phyloP scores from a whole-genome alignment of 2,797 vertebrate genomes.

The Pelobates cultripes region DNA sequence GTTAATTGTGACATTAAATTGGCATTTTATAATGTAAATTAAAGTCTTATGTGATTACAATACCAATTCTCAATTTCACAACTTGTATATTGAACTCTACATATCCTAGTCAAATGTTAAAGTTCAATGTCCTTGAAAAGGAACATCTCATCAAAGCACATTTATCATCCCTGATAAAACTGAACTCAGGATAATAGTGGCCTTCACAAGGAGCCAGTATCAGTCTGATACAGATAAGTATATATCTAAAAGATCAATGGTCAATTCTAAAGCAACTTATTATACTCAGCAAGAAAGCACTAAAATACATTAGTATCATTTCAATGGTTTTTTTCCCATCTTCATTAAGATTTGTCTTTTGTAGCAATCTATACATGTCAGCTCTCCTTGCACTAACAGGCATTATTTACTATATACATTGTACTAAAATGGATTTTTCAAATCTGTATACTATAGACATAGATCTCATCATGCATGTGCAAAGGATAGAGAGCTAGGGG shows the following conservation, averaged over 20 bases:
- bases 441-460: too few species aligned
- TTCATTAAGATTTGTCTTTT: not conserved
- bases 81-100: constrained; percentile 5
- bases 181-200: constrained; percentile 3
- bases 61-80: not conserved
- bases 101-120: constrained; percentile 39
- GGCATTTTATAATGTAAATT: not conserved
- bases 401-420: too few species aligned
- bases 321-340: not conserved
- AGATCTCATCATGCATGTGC: too few species aligned
- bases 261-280: constrained; percentile 7
- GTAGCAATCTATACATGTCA: not conserved
- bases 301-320: not conserved
- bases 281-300: not conserved
- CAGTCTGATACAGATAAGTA: constrained; percentile 43
- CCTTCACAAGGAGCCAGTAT: constrained; percentile 19
- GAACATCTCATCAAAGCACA: constrained; percentile 20
- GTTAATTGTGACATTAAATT: too few species aligned
- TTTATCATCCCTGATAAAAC: constrained; percentile 46
- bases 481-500: too few species aligned
- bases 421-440: too few species aligned
- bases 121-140: constrained; percentile 45
- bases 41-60: not conserved
- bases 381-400: not conserved
- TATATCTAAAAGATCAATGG: constrained; percentile 49